A percentile compares a stretch with the other conserved stretches of the same genome.
These are phyloP conservation scores for Pteronura brasiliensis DNA, from an alignment of 2,113 vertebrate genomes.

Conservation along the genomic window DNA sequence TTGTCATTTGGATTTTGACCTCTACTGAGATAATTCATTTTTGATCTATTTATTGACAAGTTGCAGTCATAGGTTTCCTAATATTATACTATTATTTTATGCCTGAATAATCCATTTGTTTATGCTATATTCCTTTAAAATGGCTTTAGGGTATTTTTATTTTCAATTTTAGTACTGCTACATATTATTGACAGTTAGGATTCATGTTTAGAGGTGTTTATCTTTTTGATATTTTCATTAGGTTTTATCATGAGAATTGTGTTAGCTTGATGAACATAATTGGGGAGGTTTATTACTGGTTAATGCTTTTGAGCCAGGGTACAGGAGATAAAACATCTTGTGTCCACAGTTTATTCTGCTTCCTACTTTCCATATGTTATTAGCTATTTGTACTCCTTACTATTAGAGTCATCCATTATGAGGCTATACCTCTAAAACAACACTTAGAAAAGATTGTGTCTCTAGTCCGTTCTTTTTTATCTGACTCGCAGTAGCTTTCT, in stretches of 20 bases:
- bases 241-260: background rate
- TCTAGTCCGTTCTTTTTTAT: background rate
- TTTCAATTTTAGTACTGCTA: constrained; percentile 9
- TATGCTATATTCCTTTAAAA: background rate
- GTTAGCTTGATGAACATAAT: background rate
- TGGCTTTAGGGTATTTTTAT: background rate
- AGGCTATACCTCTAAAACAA: background rate
- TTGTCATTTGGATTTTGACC: background rate
- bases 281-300: background rate
- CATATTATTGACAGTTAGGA: background rate
- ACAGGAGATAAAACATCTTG: background rate
- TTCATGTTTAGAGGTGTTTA: background rate
- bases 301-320: background rate
- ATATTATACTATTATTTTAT: background rate
- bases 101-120: background rate
- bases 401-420: background rate
- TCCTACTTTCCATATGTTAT: background rate
- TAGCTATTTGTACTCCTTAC: background rate
- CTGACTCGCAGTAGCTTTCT: background rate
- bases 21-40: background rate
- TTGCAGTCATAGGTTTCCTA: background rate
- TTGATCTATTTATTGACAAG: background rate
- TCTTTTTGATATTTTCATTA: background rate
- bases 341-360: background rate
- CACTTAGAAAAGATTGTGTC: background rate